Conservation (phyloP, 2,888 invertebrate species). For the Unio pictorum region DNA sequence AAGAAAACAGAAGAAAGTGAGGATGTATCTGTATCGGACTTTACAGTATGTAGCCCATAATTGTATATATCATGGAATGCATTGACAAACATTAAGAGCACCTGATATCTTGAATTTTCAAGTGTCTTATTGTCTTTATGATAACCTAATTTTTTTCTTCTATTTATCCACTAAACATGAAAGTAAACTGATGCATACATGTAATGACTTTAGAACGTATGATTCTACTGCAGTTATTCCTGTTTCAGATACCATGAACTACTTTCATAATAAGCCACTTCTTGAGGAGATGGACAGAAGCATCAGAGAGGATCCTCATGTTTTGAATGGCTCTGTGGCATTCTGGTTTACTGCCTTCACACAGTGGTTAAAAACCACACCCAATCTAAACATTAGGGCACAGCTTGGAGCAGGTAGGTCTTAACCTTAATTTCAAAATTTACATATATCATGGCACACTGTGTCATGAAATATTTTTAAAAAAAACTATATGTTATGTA, state of each 20-base stretch:
- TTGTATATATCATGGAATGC: neutral
- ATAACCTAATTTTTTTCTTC: too few relatives aligned
- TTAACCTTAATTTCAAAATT: neutral
- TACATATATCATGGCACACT: too few relatives aligned
- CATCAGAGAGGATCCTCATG: slow-evolving; percentile 33
- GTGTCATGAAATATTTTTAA: too few relatives aligned
- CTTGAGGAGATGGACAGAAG: slow-evolving; percentile 38
- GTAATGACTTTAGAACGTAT: too few relatives aligned
- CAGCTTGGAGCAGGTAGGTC: slow-evolving; percentile 2
- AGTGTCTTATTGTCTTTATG: too few relatives aligned
- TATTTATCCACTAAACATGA: too few relatives aligned
- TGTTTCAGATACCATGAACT: slow-evolving; percentile 51
- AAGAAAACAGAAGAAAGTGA: neutral
- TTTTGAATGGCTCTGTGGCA: slow-evolving; percentile 51
- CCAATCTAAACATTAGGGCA: slow-evolving; percentile 11
- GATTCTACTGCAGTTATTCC: too few relatives aligned
- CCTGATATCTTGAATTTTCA: too few relatives aligned
- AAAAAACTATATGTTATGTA: too few relatives aligned
- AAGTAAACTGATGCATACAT: too few relatives aligned
- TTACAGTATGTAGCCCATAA: neutral
- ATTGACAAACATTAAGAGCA: too few relatives aligned
- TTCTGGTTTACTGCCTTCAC: slow-evolving; percentile 54
- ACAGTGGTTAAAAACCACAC: slow-evolving; percentile 26
- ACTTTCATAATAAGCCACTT: slow-evolving; percentile 35
- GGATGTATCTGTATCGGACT: neutral